Percentiles rank a stretch among this genome's conserved stretches.
phyloP scores from a whole-genome alignment of 92 coral and sea anemone genomes.

The Hydrozoanthus gracilis region DNA sequence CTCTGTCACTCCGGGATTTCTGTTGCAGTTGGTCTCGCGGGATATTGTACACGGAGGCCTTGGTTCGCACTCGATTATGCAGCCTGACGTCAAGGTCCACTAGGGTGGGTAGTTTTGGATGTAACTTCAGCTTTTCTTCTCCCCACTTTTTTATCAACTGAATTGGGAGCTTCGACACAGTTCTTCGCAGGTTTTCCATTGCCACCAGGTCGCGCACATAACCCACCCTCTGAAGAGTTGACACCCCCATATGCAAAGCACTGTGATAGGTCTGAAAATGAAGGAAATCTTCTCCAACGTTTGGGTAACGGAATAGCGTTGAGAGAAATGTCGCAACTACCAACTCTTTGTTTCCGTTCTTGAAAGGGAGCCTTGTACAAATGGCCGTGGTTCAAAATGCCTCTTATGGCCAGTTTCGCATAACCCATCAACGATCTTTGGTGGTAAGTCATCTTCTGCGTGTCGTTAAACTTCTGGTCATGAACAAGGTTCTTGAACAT shows the following conservation, averaged over 20 bases:
- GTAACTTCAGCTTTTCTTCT: slow-evolving; percentile 57
- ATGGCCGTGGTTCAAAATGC: slow-evolving; percentile 57
- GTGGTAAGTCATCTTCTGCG: slow-evolving; percentile 60
- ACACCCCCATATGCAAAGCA: slow-evolving; percentile 56
- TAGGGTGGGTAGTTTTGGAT: slow-evolving; percentile 23
- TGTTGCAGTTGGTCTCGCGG: slow-evolving; percentile 10
- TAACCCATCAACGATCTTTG: slow-evolving; percentile 40
- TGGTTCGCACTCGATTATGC: slow-evolving; percentile 52
- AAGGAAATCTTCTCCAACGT: slow-evolving; percentile 44
- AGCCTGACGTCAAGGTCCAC: slow-evolving; percentile 59
- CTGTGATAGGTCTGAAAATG: slow-evolving; percentile 42
- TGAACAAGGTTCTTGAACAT: slow-evolving; percentile 57
- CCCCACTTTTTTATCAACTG: slow-evolving; percentile 56
- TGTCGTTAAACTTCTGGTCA: slow-evolving; percentile 54
- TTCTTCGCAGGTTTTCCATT: slow-evolving; percentile 42
- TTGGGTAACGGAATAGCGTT: slow-evolving; percentile 54
- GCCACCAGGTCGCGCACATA: slow-evolving; percentile 54
- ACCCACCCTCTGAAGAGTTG: slow-evolving; percentile 60
- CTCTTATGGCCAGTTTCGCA: slow-evolving; percentile 41
- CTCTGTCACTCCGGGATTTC: neutral
- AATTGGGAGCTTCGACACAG: slow-evolving; percentile 57
- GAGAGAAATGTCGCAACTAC: slow-evolving; percentile 40
- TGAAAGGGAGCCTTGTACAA: slow-evolving; percentile 31
- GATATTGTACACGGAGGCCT: slow-evolving; percentile 25
- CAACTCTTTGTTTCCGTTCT: slow-evolving; percentile 1